phyloP scores from a whole-genome alignment of 2,888 invertebrate genomes.

The Papilio protenor region DNA sequence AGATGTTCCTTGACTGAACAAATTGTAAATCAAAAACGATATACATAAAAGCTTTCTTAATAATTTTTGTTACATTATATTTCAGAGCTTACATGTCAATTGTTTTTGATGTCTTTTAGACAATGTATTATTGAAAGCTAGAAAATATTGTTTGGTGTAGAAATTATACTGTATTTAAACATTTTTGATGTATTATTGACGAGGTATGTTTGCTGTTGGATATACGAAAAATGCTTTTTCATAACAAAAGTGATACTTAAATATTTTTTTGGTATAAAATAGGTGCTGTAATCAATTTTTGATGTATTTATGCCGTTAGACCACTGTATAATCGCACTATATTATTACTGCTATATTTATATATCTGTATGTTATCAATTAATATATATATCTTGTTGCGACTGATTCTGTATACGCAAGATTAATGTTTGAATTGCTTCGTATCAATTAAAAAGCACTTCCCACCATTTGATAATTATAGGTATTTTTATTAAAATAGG shows the following conservation, averaged over 20 bases:
- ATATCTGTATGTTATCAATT: conserved; percentile 6
- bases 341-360: neutral
- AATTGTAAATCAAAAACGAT: neutral
- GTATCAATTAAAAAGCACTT: conserved; percentile 32
- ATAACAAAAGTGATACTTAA: conserved; percentile 16
- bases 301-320: conserved; percentile 20
- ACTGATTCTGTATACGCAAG: conserved; percentile 38
- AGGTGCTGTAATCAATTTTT: conserved; percentile 39
- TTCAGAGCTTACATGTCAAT: conserved; percentile 6
- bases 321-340: conserved; percentile 23
- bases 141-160: conserved; percentile 5
- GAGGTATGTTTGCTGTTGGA: neutral
- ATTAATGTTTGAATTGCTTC: conserved; percentile 28
- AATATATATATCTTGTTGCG: conserved; percentile 23
- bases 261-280: conserved; percentile 13
- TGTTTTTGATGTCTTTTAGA: neutral
- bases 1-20: neutral
- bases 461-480: conserved; percentile 42
- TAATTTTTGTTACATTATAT: neutral
- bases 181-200: conserved; percentile 6
- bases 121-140: neutral
- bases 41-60: neutral
- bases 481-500: conserved; percentile 31
- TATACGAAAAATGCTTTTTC: conserved; percentile 15
- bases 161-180: conserved; percentile 3